A percentile compares a stretch with the other conserved stretches of the same genome.
These are phyloP conservation scores for Thaleichthys pacificus DNA, from an alignment of 2,797 vertebrate species.

Conservation along the genomic window DNA sequence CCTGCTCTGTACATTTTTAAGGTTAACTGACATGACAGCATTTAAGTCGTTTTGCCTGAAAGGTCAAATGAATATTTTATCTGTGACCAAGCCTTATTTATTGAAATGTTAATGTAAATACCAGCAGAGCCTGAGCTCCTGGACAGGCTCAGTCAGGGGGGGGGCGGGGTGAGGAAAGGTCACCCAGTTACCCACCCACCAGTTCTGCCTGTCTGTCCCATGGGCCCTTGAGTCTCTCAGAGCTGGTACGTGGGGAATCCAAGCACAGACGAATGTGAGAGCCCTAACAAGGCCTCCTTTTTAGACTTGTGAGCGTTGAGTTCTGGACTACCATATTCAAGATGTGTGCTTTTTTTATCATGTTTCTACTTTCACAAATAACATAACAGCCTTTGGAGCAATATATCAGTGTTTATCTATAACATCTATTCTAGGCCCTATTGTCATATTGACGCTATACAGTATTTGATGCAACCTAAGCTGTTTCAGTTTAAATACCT, in stretches of 20 bases:
- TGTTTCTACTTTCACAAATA: not conserved
- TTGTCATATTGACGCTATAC: no score
- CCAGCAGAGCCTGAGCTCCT: conserved; percentile 58
- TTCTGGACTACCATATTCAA: not conserved
- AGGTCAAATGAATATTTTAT: conserved; percentile 82
- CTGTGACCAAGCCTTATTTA: conserved; percentile 66
- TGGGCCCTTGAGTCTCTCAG: no score
- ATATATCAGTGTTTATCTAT: no score
- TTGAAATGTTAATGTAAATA: conserved; percentile 83
- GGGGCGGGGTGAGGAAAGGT: conserved; percentile 66
- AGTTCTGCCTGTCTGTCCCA: not conserved
- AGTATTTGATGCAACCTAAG: no score
- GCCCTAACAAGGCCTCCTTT: no score
- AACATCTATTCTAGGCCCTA: no score
- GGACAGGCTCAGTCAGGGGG: conserved; percentile 70
- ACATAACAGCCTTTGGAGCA: not conserved
- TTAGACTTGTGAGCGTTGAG: not conserved
- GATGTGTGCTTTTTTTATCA: not conserved
- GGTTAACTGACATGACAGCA: conserved; percentile 80
- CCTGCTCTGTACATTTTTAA: conserved; percentile 68
- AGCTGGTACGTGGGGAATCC: no score
- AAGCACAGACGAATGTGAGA: no score
- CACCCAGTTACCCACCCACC: conserved; percentile 47
- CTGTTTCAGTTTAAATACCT: no score
- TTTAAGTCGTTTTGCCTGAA: conserved; percentile 76